phyloP scores from a whole-genome alignment of 92 coral and sea anemone genomes.

The Umimayanthus kanabou region DNA sequence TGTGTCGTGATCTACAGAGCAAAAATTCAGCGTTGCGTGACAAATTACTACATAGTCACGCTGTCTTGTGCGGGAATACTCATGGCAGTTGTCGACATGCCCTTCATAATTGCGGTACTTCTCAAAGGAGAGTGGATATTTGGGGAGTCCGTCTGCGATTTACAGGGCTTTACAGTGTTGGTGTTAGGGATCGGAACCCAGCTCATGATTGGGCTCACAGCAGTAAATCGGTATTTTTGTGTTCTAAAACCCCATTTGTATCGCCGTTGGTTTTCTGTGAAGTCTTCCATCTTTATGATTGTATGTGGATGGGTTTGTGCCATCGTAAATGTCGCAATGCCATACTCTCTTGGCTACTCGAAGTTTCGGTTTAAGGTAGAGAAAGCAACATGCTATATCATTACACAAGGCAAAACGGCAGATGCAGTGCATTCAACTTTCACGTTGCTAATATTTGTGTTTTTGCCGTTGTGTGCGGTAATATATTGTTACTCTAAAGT shows the following conservation, averaged over 20 bases:
- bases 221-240: conserved; percentile 37
- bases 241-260: conserved; percentile 28
- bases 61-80: conserved; percentile 28
- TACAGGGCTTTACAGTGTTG: conserved; percentile 36
- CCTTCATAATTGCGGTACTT: conserved; percentile 17
- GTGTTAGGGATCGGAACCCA: conserved; percentile 21
- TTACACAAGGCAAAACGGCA: conserved; percentile 1
- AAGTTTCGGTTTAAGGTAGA: conserved; percentile 13
- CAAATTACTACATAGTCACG: conserved; percentile 22
- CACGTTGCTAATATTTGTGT: conserved; percentile 13
- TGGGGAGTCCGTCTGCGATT: conserved; percentile 28
- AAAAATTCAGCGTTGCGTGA: conserved; percentile 9
- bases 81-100: conserved; percentile 37
- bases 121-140: conserved; percentile 22
- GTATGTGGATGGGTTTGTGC: conserved; percentile 25
- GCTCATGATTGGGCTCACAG: conserved; percentile 30
- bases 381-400: conserved; percentile 29
- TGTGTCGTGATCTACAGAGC: conserved; percentile 24
- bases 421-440: conserved; percentile 18
- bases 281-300: conserved; percentile 2
- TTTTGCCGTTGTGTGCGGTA: conserved; percentile 22
- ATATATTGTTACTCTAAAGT: conserved; percentile 25
- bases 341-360: conserved; percentile 21
- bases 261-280: conserved; percentile 36
- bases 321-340: neutral